A percentile compares a stretch with the other conserved stretches of the same genome.
These are phyloP conservation scores for Psittacula cyanocephala DNA, from an alignment of 2,113 vertebrate species.

Conservation along the genomic window DNA sequence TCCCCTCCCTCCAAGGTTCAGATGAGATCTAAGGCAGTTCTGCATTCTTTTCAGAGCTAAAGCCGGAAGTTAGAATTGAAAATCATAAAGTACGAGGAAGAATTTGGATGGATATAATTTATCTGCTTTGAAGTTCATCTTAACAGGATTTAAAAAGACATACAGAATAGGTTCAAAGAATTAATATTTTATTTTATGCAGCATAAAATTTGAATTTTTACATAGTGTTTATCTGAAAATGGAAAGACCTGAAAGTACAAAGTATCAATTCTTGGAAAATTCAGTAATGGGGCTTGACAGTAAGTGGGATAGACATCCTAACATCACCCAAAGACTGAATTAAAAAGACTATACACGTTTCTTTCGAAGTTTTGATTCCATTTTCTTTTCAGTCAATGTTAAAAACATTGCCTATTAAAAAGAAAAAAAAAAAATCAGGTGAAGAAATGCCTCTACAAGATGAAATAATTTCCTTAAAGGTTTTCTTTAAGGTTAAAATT, in stretches of 20 bases:
- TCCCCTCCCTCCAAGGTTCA: neutral
- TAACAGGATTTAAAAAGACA: neutral
- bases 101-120: neutral
- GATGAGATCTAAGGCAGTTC: neutral
- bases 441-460: neutral
- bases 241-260: slow-evolving; percentile 45
- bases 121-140: neutral
- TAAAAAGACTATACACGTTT: neutral
- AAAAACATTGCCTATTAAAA: neutral
- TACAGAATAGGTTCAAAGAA: slow-evolving; percentile 20
- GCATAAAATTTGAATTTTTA: slow-evolving; percentile 21
- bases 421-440: neutral
- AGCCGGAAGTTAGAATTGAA: neutral
- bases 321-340: neutral
- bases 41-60: neutral
- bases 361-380: neutral
- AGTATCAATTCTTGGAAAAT: slow-evolving; percentile 49
- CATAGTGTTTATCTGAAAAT: slow-evolving; percentile 31
- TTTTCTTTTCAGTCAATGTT: neutral
- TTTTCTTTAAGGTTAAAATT: neutral
- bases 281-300: neutral
- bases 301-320: neutral
- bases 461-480: neutral
- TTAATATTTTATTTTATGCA: slow-evolving; percentile 68
- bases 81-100: neutral